A percentile compares a stretch with the other conserved stretches of the same genome.
Evolutionary conservation across 1,140 invertebrate genomes (phyloP).

Genomic region (Brachystomella parvula): DNA sequence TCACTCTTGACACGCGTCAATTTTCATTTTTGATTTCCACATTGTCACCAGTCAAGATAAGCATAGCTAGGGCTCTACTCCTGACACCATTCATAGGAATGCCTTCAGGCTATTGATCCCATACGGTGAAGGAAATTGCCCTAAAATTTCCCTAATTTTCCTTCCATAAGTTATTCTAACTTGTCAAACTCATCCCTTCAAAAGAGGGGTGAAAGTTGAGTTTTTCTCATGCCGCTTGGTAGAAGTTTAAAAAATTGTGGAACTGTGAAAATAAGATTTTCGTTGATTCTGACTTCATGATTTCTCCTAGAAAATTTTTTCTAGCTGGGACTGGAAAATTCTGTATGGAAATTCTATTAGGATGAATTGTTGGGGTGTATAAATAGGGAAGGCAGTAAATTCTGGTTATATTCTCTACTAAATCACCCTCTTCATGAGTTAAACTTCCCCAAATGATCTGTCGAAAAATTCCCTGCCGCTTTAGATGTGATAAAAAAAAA

Average conservation of each 20-base stretch:
- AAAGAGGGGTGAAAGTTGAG: background rate
- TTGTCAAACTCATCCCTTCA: background rate
- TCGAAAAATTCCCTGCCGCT: background rate
- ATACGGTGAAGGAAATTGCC: background rate
- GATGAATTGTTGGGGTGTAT: too few species aligned
- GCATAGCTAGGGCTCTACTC: background rate
- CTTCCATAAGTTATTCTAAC: background rate
- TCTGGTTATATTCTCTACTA: background rate
- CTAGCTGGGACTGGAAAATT: too few species aligned
- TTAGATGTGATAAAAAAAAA: background rate
- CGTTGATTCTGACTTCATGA: too few species aligned
- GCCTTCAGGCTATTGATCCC: background rate
- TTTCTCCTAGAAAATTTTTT: too few species aligned
- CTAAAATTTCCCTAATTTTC: background rate
- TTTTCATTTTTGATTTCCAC: constrained; percentile 21
- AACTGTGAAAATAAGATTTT: too few species aligned
- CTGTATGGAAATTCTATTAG: too few species aligned
- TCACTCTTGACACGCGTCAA: constrained; percentile 25
- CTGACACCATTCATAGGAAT: background rate
- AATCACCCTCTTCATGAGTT: background rate
- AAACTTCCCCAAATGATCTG: background rate
- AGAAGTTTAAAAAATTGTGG: too few species aligned
- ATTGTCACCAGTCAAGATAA: background rate
- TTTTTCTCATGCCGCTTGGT: background rate
- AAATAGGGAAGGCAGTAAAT: too few species aligned